Evolutionary conservation across 2,888 invertebrate genomes (phyloP), one percentile per base, ranked within the genome.

Genomic region (Mamestra brassicae): DNA sequence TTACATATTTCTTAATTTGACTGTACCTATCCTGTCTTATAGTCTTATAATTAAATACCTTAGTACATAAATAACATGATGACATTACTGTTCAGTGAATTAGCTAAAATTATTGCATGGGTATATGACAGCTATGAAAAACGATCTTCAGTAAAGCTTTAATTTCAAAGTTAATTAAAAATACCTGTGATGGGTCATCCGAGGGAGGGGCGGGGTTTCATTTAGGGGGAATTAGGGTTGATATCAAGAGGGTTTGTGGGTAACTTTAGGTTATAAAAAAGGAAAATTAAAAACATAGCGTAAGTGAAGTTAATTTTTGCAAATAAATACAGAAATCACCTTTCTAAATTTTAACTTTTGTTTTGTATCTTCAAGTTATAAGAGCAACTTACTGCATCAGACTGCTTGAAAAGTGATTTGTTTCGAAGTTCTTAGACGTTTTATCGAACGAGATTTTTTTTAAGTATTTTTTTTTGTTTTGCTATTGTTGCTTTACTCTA

Each of bases 91-190:
- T 76, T 64, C 74, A 81, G 58, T 63, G 66, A 80, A 78, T 83
- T 83, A 71, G 66, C 66, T 71, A 67, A 71, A 83, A 78, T 80
- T 83, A 81, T 71, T 83, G 60, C 84, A 74, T 79, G 66, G 36
- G 60, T 36, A 61, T 71, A 71, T 83, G 81, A 79, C 81, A 79
- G 80, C 15, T 71, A 84, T 81, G 84, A 81, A 74, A 68, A 84
- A 84, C 80, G 80, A 74, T 75, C 75, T 71, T 64, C 70, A 61
- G 66, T 68, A 61, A 55, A 68, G 66, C 57, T 74, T 74, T 71
- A 84, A 84, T 80, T 84, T 68, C 64, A 50, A 84, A 84, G 75
- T 81, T 81, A 84, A 84, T 81, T 84, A 80, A 84, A 81, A 81
- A 83, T 81, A 81, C 81, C 81, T 84, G 81, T 80, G 81, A 80